Evolutionary conservation across 2,888 invertebrate genomes (phyloP), one percentile per base, ranked within the genome.

Genomic region (Tipula confusa): DNA sequence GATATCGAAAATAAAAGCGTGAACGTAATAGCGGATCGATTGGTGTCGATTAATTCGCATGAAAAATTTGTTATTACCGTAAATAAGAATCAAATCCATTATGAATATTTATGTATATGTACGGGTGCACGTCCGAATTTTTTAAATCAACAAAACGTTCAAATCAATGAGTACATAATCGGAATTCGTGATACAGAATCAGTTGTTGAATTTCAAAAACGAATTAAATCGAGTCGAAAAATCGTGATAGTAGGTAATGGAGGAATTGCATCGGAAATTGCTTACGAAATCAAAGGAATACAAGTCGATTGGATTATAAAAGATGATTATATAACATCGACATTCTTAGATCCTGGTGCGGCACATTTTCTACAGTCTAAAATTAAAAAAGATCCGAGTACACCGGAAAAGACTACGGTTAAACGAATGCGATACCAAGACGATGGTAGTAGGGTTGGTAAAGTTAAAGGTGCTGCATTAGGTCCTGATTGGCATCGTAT

Each of bases 241-340:
- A 92, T 99, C 87, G 89, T 96, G 0, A 92, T 99, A 80, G 93
- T 99, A 83, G 99, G 99, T 7, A 99, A 99, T 91, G 99, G 99
- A 36, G 99, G 99, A 13, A 99, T 99, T 87, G 99, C 99, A 79
- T 98, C 98, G 64, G 99, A 99, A 91, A 91, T 99, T 86, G 95
- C 97, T 83, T 94, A 97, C 89, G 97, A 98, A 88, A 92, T 98
- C 15, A 92, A 92, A 87, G 94, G 94, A 18, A 92, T 97, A 83
- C 93, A 97, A 87, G 93, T 98, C 83, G 91, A 97, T 84, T 99
- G 99, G 99, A 94, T 96, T 0, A 94, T 99, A 82, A 96, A 96
- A 89, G 97, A 99, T 90, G 93, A 94, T 85, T 96, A 96, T 85
- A 97, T 99, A 86, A 95, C 97, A 13, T 95, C 97, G 13, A 96